phyloP scores from a whole-genome alignment of 2,888 invertebrate genomes.

The Epinotia brunnichana region DNA sequence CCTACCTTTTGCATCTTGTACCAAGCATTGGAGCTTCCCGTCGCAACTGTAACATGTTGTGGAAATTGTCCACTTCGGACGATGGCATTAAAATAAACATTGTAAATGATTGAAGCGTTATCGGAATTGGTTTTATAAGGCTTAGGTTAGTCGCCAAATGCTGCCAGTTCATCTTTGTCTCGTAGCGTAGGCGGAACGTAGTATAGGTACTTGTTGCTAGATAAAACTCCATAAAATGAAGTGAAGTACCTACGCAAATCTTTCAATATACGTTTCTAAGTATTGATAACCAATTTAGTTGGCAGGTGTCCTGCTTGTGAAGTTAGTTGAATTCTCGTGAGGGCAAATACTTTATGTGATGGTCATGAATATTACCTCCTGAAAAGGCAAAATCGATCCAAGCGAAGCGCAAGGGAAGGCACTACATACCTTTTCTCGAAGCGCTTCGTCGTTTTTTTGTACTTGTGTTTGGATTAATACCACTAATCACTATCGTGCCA shows the following conservation, averaged over 20 bases:
- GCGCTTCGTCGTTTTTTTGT: too few species aligned
- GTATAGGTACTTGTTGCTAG: neutral
- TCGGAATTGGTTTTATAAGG: constrained; percentile 29
- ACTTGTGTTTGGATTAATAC: too few species aligned
- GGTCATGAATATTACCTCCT: too few species aligned
- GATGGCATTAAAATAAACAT: constrained; percentile 41
- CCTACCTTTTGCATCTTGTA: constrained; percentile 31
- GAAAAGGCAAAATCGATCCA: too few species aligned
- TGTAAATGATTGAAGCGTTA: constrained; percentile 49
- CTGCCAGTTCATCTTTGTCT: constrained; percentile 8
- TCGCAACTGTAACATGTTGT: constrained; percentile 49
- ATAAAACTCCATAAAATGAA: neutral
- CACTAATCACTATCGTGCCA: too few species aligned
- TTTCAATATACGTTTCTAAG: neutral
- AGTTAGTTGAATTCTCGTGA: neutral
- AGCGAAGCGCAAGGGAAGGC: too few species aligned
- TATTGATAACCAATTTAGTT: neutral
- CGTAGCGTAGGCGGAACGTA: neutral
- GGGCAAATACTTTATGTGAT: neutral
- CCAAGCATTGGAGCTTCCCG: constrained; percentile 46
- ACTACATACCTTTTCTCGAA: too few species aligned
- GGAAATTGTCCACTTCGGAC: constrained; percentile 50
- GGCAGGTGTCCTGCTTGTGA: too few species aligned
- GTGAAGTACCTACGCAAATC: neutral
- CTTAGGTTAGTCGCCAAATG: constrained; percentile 16